Conservation (phyloP, 2,113 vertebrate species). For the Coracopsis vasa region DNA sequence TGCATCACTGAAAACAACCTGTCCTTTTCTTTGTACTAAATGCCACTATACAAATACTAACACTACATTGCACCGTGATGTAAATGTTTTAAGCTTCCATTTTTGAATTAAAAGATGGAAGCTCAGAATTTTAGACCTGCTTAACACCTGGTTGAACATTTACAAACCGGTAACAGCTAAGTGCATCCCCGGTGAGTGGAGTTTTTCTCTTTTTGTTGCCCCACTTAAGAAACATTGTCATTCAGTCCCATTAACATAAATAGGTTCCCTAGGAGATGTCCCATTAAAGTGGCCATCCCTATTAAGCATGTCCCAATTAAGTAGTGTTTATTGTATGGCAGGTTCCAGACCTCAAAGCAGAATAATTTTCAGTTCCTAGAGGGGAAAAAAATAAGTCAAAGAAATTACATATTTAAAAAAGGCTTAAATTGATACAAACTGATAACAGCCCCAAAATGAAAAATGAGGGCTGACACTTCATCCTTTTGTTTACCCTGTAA, state of each 20-base stretch:
- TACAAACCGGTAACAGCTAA: constrained; percentile 33
- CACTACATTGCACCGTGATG: background rate
- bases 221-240: constrained; percentile 66
- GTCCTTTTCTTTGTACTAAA: background rate
- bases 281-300: constrained; percentile 70
- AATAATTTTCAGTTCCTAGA: constrained; percentile 67
- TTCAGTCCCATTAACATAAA: constrained; percentile 66
- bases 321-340: constrained; percentile 69
- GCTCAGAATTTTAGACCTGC: constrained; percentile 7
- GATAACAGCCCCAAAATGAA: constrained; percentile 65
- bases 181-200: constrained; percentile 37
- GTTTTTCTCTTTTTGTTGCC: constrained; percentile 58
- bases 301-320: constrained; percentile 71
- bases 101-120: constrained; percentile 13
- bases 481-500: constrained; percentile 63
- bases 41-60: background rate
- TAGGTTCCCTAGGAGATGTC: constrained; percentile 72
- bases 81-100: background rate
- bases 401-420: constrained; percentile 61
- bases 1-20: background rate
- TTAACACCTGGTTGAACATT: constrained; percentile 53
- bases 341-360: constrained; percentile 68
- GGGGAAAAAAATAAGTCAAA: constrained; percentile 63
- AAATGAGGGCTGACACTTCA: constrained; percentile 63
- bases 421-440: constrained; percentile 65